Evolutionary conservation across 2,888 invertebrate genomes (phyloP).

Genomic region (Archips xylosteana): DNA sequence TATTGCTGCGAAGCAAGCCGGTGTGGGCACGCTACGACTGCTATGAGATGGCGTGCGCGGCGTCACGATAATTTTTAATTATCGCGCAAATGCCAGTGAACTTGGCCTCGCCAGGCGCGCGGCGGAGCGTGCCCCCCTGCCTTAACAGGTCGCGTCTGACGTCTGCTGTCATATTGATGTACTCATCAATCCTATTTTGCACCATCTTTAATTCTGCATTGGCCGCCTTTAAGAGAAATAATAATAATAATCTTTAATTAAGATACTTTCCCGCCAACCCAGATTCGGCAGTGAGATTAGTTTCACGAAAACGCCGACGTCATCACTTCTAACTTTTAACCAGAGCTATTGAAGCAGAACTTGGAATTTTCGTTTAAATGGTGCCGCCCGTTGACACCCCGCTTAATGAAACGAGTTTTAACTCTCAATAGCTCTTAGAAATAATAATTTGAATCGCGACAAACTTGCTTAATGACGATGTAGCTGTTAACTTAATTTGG

Average conservation of each 20-base stretch:
- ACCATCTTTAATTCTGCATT: neutral
- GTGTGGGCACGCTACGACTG: slow-evolving; percentile 56
- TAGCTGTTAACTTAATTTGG: slow-evolving; percentile 13
- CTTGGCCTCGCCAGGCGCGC: slow-evolving; percentile 77
- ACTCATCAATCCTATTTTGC: slow-evolving; percentile 20
- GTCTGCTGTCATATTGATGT: slow-evolving; percentile 47
- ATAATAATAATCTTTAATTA: neutral
- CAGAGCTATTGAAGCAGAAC: slow-evolving; percentile 16
- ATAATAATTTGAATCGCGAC: slow-evolving; percentile 27
- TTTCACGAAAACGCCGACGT: slow-evolving; percentile 11
- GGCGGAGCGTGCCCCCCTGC: slow-evolving; percentile 66
- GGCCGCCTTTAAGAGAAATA: no score
- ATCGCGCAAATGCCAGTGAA: slow-evolving; percentile 85
- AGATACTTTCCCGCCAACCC: slow-evolving; percentile 2
- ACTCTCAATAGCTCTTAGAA: slow-evolving; percentile 29
- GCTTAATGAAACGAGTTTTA: slow-evolving; percentile 31
- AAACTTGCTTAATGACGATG: slow-evolving; percentile 17
- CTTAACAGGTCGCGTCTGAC: slow-evolving; percentile 79
- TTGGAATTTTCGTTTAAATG: slow-evolving; percentile 26
- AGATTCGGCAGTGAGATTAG: slow-evolving; percentile 8
- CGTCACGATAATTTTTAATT: slow-evolving; percentile 85
- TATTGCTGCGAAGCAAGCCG: slow-evolving; percentile 49
- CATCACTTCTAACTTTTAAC: slow-evolving; percentile 17
- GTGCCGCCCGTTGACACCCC: slow-evolving; percentile 15
- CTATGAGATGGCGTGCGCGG: slow-evolving; percentile 77